Evolutionary conservation across 2,797 vertebrate species (phyloP), one percentile per base, ranked within the genome.

Genomic region (Alfaro cultratus): DNA sequence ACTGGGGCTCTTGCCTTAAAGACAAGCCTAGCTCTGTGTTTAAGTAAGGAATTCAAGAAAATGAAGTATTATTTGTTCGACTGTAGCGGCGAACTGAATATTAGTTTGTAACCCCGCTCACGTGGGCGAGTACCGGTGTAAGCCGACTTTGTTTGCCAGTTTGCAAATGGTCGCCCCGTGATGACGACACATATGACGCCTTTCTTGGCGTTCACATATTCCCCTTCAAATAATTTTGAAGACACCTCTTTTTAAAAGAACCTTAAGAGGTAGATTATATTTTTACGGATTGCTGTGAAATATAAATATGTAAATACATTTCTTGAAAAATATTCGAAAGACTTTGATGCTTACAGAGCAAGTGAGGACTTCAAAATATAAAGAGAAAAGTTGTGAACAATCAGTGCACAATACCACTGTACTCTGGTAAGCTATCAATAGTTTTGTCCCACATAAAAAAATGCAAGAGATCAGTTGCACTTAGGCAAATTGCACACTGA

Each of bases 221-320:
- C 11, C n/a, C 60, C 45, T n/a, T 78, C 88, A 84, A 91, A 88
- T 71, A 45, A 53, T 53, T 26, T 53, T 26, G 18, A 51, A 53
- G 21, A 53, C 2, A 10, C 49, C 21, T 53, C 8, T 26, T 53
- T 51, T 53, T 23, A 53, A 26, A 53, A 53, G 21, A 26, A 53
- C 49, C 8, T 53, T 26, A 53, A 53, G 18, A 55, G 9, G 4
- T n/a, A 12, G 9, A 55, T 55, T 55, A 4, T 55, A n/a, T 12
- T n/a, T n/a, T 55, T n/a, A 55, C 26, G 26, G 53, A 55, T 55
- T 55, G 26, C 53, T 55, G 53, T n/a, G 26, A 55, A 55, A 55
- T 55, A n/a, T n/a, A 4, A 55, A 55, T 11, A 12, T 26, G 26
- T n/a, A 55, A 55, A 55, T 55, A 26, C 4, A n/a, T n/a, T n/a